These are phyloP conservation scores for Neodon shergylaensis DNA, from an alignment of 2,113 vertebrate genomes.

Conservation along the genomic window DNA sequence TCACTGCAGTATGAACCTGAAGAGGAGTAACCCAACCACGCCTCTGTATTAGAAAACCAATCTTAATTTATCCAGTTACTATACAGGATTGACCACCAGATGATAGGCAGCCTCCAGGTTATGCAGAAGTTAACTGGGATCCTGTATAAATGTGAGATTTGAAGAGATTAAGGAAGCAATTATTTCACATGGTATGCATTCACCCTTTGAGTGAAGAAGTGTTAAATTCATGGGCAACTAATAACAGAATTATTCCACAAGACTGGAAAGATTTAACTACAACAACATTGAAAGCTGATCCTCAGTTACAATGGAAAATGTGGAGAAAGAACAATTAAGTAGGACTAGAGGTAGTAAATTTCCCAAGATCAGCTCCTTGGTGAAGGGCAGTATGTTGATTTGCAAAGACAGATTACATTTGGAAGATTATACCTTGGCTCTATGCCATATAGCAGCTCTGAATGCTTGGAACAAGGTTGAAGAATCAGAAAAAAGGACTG, in stretches of 20 bases:
- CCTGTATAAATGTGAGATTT: not conserved
- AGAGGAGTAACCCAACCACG: not conserved
- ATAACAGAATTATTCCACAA: not conserved
- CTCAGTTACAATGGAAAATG: not conserved
- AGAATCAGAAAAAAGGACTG: not conserved
- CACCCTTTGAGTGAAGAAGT: not conserved
- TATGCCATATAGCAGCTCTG: not conserved
- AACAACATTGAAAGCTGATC: not conserved
- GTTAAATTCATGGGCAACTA: not conserved
- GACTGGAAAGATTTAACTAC: not conserved
- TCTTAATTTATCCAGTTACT: not conserved
- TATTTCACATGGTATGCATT: not conserved
- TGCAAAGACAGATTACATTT: not conserved
- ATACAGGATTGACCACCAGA: not conserved
- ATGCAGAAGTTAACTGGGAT: not conserved
- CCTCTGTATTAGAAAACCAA: not conserved
- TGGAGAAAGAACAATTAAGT: not conserved
- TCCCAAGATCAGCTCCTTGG: not conserved
- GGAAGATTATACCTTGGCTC: not conserved
- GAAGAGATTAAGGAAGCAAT: not conserved
- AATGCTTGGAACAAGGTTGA: not conserved
- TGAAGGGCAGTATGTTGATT: not conserved
- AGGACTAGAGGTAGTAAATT: not conserved
- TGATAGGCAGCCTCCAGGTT: not conserved
- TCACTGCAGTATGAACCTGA: not conserved